Evolutionary conservation across 2,113 vertebrate species (phyloP).

Genomic region (Mystacornis crossleyi): DNA sequence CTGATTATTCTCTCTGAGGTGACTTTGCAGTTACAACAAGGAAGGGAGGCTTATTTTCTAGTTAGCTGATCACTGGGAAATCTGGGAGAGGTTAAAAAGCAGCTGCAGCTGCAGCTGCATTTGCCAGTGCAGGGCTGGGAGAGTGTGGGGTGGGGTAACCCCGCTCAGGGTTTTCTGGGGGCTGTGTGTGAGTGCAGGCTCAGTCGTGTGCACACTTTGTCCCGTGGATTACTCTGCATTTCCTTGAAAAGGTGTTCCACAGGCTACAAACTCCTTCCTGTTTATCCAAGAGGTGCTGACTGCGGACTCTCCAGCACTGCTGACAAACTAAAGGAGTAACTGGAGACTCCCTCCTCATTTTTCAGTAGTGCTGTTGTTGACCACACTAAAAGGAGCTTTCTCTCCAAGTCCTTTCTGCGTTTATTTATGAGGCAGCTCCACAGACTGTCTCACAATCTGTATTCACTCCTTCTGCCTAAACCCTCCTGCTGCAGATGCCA

Average conservation of each 20-base stretch:
- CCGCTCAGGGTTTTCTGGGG: not conserved
- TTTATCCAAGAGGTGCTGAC: not conserved
- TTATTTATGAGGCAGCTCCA: not conserved
- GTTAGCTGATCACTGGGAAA: not conserved
- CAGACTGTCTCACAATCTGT: not conserved
- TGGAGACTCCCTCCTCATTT: not conserved
- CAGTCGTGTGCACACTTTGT: not conserved
- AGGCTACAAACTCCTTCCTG: not conserved
- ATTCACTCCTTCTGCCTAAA: not conserved
- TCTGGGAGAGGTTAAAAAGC: not conserved
- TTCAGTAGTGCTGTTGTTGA: not conserved
- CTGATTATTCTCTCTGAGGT: not conserved
- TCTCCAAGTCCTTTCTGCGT: not conserved
- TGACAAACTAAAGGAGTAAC: not conserved
- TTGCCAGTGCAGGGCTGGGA: not conserved
- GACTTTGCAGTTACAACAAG: not conserved
- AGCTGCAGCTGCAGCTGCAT: not conserved
- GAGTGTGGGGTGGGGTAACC: not conserved
- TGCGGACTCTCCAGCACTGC: not conserved
- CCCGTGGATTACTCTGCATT: accelerated
- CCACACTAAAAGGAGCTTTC: not conserved
- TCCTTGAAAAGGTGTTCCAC: not conserved
- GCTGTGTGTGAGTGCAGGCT: not conserved
- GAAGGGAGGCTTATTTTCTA: not conserved
- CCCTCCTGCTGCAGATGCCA: not conserved